Evolutionary conservation across 92 coral and sea anemone species (phyloP), one percentile per base, ranked within the genome.

Genomic region (Scolanthus callimorphus): DNA sequence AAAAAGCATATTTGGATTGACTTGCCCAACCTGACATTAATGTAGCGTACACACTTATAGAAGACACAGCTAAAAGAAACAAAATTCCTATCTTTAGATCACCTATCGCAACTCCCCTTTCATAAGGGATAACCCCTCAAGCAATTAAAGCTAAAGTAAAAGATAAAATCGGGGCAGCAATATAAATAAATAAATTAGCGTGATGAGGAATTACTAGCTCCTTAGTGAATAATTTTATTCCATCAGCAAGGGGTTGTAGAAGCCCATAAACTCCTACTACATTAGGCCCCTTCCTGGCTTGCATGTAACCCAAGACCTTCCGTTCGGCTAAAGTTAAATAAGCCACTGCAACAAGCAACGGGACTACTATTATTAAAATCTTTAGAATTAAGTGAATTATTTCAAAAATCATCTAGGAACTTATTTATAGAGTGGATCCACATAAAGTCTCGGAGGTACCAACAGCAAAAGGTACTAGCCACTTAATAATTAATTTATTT

Each of bases 301-400:
- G 89, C 80, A 70, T 81, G 72, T 85, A 85, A 45, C 95, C 89
- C 53, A 85, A 75, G 39, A 81, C 74, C 55, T 85, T 85, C 62
- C 91, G 78, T 75, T 85, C 95, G 43, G 83, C 84, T 81, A 85
- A 80, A 81, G 95, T 85, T 75, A 85, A 81, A 81, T 74, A 85
- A 63, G 95, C 95, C 59, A 85, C 85, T 59, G 88, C 79, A 27
- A 85, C 71, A 60, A 85, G 80, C 59, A 80, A 79, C 60, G 94
- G 87, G 63, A 85, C 76, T 24, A 81, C 67, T 63, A 85, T 74
- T 50, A 82, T 67, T 75, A 75, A 75, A 60, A 82, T 76, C 72
- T 82, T 82, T 67, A 77, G 57, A 62, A 81, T 62, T 68, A 74
- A 70, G 74, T 74, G 74, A 67, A 74, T 65, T 79, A 74, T 79